These are phyloP conservation scores for Sardina pilchardus DNA, from an alignment of 2,113 vertebrate genomes.

Conservation along the genomic window DNA sequence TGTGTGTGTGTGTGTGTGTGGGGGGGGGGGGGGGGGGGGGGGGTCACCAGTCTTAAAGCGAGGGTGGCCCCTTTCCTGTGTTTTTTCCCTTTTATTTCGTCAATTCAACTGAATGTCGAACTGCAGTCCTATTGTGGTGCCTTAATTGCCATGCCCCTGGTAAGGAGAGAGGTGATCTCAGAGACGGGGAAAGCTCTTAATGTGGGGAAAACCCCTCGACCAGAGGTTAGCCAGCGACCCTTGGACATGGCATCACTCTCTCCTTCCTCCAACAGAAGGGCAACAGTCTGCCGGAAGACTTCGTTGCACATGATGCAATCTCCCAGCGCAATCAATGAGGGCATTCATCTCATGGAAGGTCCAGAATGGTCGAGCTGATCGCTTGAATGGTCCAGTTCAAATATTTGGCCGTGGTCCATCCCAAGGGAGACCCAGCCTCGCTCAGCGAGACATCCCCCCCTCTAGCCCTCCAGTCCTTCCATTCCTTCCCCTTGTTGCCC, in stretches of 20 bases:
- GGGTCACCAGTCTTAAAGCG: neutral
- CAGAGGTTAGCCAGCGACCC: conserved; percentile 8
- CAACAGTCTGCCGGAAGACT: neutral
- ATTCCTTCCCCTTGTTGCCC: neutral
- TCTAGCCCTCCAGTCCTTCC: neutral
- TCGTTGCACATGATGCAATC: neutral
- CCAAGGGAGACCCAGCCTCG: conserved; percentile 7
- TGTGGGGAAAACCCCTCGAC: neutral
- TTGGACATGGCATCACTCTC: conserved; percentile 2
- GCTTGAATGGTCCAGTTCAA: neutral
- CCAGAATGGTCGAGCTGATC: neutral
- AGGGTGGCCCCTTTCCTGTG: neutral
- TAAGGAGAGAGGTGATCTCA: conserved; percentile 5
- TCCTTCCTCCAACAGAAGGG: neutral
- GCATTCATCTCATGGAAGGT: conserved; percentile 8
- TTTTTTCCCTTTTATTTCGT: neutral
- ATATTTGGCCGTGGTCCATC: neutral
- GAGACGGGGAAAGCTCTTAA: neutral
- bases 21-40: no score
- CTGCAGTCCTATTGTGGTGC: neutral
- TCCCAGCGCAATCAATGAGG: neutral
- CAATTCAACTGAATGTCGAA: neutral
- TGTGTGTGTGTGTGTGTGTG: neutral
- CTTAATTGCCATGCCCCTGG: neutral
- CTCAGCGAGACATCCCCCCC: neutral